Evolutionary conservation across 2,797 vertebrate genomes (phyloP), one percentile per base, ranked within the genome.

Genomic region (Alosa sapidissima): DNA sequence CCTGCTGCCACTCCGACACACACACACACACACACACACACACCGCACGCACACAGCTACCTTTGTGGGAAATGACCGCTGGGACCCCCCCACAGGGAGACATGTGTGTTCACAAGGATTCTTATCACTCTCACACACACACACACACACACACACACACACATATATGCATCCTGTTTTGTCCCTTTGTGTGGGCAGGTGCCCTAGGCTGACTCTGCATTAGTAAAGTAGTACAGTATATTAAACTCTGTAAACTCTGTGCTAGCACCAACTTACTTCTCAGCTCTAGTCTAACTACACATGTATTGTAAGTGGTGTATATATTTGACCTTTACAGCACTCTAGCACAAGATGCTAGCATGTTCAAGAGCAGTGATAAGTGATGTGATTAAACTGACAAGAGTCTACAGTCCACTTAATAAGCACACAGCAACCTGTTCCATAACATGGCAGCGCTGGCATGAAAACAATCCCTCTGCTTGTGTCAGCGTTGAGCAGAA

Each of bases 41-140:
- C 65, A 72, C 65, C 58, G 89, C 91, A 89, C 85, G 90, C 88
- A 95, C 93, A 94, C 93, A 91, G 90, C 89, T 91, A 87, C 92
- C 87, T 93, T 95, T 95, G 93, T 95, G 92, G 88, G 82, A 82
- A 91, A 90, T 90, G 92, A 92, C 94, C 93, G 90, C 88, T 82
- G 86, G 87, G 88, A 86, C 84, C 89, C 82, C 81, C 81, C 72
- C 85, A n/a, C 86, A 82, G 81, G 41, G 65, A 72, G 65, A 72
- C 11, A 28, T 72, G 65, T 72, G 65, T 72, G 33, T 36, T 72
- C 65, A 72, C 65, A 28, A 0, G 4, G 91, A 90, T 90, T 90
- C 87, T 92, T 87, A 93, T 95, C 10, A 78, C 41, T 21, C 16
- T 10, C 41, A 78, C 72, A 78, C 41, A 47, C 72, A 78, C 84